Conservation (phyloP, 2,888 invertebrate species). For the Callimorpha dominula region DNA sequence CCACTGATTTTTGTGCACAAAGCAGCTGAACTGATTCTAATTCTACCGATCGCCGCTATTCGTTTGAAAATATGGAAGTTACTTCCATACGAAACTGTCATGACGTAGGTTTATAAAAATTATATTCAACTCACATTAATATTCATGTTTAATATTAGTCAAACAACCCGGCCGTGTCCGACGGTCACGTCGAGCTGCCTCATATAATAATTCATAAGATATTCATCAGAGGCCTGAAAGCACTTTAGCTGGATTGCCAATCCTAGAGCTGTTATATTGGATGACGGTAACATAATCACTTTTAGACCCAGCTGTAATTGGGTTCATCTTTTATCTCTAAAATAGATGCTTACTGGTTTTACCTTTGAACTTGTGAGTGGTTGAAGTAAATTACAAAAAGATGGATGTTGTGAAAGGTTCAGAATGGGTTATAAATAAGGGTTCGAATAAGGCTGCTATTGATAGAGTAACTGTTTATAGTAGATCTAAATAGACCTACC, state of each 20-base stretch:
- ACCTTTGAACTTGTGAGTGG: too few relatives aligned
- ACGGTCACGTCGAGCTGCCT: conserved; percentile 45
- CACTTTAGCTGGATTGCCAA: conserved; percentile 76
- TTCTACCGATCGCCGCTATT: too few relatives aligned
- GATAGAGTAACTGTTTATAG: too few relatives aligned
- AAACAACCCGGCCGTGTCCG: conserved; percentile 38
- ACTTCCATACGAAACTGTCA: background rate
- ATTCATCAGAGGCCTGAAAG: conserved; percentile 72
- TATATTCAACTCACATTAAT: conserved; percentile 8
- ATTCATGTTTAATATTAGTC: conserved; percentile 21
- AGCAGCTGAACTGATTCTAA: background rate
- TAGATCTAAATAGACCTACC: too few relatives aligned
- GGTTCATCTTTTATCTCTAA: conserved; percentile 40
- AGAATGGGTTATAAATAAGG: background rate
- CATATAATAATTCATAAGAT: conserved; percentile 74
- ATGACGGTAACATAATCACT: conserved; percentile 71
- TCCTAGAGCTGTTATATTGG: conserved; percentile 68
- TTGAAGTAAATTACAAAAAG: background rate
- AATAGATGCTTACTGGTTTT: background rate
- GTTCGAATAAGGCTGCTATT: background rate
- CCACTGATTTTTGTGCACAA: background rate
- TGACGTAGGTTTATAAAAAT: conserved; percentile 1
- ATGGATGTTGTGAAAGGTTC: background rate
- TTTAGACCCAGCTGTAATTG: conserved; percentile 63
- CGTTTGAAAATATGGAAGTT: too few relatives aligned